Evolutionary conservation across 37 sponge, comb jelly and placozoan species (phyloP).

Genomic region (Halisarca cf. caerulea): DNA sequence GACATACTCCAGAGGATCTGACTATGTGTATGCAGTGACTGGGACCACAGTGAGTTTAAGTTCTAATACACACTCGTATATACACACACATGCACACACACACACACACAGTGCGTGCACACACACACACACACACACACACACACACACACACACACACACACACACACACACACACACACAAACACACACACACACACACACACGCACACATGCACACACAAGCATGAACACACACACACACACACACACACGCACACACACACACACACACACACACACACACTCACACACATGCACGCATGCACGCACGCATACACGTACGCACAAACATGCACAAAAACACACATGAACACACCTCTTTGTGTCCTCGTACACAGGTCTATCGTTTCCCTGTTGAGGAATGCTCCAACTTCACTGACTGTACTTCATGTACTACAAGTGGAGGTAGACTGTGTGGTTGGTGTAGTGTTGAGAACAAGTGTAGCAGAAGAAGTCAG

Average conservation of each 20-base stretch:
- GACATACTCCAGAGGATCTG: constrained; percentile 41
- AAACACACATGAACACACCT: not conserved
- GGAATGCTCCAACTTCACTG: constrained; percentile 38
- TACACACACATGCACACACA: too few species aligned
- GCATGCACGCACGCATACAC: not conserved
- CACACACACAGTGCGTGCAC: too few species aligned
- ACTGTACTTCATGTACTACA: constrained; percentile 46
- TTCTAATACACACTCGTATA: not conserved
- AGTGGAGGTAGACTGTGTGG: constrained; percentile 66
- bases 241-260: not conserved
- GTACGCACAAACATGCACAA: not conserved
- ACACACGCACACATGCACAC: not conserved
- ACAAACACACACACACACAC: not conserved
- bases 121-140: too few species aligned
- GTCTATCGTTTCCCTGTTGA: constrained; percentile 44
- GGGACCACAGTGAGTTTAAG: constrained; percentile 24
- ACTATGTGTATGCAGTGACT: constrained; percentile 48
- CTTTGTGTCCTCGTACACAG: constrained; percentile 8
- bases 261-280: not conserved
- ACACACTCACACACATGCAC: not conserved
- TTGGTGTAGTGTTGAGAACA: constrained; percentile 87
- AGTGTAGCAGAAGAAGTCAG: constrained; percentile 72
- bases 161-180: too few species aligned
- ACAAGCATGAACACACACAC: not conserved
- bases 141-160: too few species aligned